These are phyloP conservation scores for Malaclemys terrapin DNA, from an alignment of 2,113 vertebrate genomes.

Conservation along the genomic window DNA sequence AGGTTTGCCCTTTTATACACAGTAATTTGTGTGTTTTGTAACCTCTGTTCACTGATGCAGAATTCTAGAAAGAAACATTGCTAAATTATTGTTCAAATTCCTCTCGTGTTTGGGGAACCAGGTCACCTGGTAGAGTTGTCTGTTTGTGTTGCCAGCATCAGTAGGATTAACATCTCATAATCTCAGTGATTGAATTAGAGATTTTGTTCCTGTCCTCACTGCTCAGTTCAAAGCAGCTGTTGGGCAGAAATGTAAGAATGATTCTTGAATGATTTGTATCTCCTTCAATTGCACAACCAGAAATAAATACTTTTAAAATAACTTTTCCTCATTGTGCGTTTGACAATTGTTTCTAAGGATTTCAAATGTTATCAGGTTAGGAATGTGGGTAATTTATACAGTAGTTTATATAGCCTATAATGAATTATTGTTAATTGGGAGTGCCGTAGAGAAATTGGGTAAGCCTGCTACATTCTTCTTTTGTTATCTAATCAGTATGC, in stretches of 20 bases:
- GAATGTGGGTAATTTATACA: background rate
- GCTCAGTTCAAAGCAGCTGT: constrained; percentile 70
- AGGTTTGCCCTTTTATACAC: background rate
- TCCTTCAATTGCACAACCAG: background rate
- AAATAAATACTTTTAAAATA: background rate
- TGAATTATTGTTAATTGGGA: background rate
- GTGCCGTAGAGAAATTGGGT: background rate
- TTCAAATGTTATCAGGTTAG: background rate
- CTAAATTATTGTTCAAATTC: constrained; percentile 24
- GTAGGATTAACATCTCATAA: constrained; percentile 79
- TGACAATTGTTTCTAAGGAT: background rate
- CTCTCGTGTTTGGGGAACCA: constrained; percentile 60
- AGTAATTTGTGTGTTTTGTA: background rate
- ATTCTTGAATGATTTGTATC: background rate
- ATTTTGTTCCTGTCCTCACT: constrained; percentile 71
- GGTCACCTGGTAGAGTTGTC: constrained; percentile 57
- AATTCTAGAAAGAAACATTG: background rate
- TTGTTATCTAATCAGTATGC: background rate
- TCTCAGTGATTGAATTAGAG: constrained; percentile 72
- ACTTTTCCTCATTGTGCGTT: background rate
- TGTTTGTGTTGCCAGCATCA: constrained; percentile 60
- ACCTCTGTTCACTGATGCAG: background rate
- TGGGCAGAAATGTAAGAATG: constrained; percentile 16
- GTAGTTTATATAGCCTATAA: background rate
- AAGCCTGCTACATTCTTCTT: background rate